These are phyloP conservation scores for Trichopoda pennipes DNA, from an alignment of 2,888 invertebrate genomes.

Conservation along the genomic window DNA sequence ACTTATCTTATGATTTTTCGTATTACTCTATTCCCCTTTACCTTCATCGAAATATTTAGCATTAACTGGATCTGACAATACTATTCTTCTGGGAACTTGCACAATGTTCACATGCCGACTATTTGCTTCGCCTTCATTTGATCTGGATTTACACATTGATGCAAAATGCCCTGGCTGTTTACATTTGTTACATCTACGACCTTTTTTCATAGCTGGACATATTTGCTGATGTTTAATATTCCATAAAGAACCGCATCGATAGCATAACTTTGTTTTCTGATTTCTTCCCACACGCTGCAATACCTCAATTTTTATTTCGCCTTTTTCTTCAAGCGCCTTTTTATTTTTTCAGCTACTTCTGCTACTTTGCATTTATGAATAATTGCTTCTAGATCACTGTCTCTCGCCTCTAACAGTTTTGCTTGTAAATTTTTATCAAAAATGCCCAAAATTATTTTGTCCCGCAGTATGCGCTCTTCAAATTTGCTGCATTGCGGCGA, in stretches of 20 bases:
- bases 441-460: constrained; percentile 25
- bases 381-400: too few species aligned
- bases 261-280: constrained; percentile 5
- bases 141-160: constrained; percentile 8
- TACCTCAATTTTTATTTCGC: neutral
- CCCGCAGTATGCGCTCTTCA: constrained; percentile 34
- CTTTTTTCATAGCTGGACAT: constrained; percentile 16
- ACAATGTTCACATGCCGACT: neutral
- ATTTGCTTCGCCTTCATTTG: neutral
- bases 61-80: too few species aligned
- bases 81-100: neutral
- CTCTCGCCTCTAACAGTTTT: too few species aligned
- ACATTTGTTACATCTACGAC: constrained; percentile 4
- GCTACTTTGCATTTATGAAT: too few species aligned
- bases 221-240: neutral
- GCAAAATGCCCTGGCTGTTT: constrained; percentile 7
- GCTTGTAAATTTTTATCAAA: neutral
- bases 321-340: neutral
- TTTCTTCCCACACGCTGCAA: constrained; percentile 1
- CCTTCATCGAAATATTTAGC: neutral
- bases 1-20: neutral
- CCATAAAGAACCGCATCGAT: constrained; percentile 13
- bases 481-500: constrained; percentile 5
- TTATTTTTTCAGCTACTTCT: too few species aligned
- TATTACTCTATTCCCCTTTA: neutral